Evolutionary conservation across 2,888 invertebrate genomes (phyloP).

Genomic region (Cordilura impudica): DNA sequence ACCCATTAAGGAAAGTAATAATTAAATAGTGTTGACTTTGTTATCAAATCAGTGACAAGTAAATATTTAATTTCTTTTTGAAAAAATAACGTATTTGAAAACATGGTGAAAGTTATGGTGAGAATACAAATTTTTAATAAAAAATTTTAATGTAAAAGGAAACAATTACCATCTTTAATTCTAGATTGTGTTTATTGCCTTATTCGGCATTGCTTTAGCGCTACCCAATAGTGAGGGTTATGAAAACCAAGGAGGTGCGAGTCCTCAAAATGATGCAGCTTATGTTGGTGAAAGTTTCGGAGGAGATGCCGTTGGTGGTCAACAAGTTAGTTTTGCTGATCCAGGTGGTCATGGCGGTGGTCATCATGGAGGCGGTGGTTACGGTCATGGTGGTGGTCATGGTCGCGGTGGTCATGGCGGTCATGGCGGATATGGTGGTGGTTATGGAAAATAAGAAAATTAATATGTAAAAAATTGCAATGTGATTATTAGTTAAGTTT

Average conservation of each 20-base stretch:
- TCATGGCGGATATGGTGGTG: conserved; percentile 9
- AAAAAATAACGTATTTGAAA: background rate
- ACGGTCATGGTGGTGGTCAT: conserved; percentile 10
- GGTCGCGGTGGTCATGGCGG: too few species aligned
- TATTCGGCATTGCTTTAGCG: conserved; percentile 62
- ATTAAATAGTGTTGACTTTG: background rate
- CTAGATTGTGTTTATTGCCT: conserved; percentile 61
- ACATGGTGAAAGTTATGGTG: conserved; percentile 28
- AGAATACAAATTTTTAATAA: conserved; percentile 2
- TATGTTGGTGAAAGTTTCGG: too few species aligned
- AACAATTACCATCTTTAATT: too few species aligned
- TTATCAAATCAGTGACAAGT: background rate
- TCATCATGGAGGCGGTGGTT: conserved; percentile 3
- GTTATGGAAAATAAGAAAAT: too few species aligned
- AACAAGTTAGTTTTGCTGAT: too few species aligned
- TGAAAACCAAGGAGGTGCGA: background rate
- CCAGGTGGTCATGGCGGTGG: background rate
- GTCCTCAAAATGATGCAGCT: too few species aligned
- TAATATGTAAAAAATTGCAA: too few species aligned
- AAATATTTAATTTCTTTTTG: background rate
- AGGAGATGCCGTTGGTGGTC: too few species aligned
- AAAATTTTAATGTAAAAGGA: too few species aligned
- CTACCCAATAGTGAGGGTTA: conserved; percentile 51
- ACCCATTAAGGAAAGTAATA: background rate
- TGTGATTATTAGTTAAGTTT: too few species aligned